Base-by-base conservation (phyloP, 2,797 vertebrate species). In the Chelmon rostratus region DNA sequence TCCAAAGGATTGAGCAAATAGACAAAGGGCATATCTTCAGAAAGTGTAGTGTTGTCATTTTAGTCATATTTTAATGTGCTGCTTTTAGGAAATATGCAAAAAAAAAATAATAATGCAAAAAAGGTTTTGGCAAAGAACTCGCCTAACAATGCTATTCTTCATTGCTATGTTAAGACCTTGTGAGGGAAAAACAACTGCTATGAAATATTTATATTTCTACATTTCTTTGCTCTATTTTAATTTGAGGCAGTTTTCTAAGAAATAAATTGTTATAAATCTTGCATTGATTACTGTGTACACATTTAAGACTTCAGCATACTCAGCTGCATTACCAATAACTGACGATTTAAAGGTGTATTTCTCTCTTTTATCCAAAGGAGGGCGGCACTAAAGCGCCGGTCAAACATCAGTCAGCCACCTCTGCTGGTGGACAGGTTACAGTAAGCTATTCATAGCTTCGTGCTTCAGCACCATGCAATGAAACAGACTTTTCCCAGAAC, bases 241-340 rank as follows among this genome's bases (percentile, higher is more conserved):
- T 92, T 94, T 91, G 19, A 91, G 56, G 83, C 82, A 73, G 44
- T 93, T 94, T 93, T 93, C 54, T 91, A 92, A 90, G 65, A 91
- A 93, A 92, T 90, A 89, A 91, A 93, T 93, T 90, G 85, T 90
- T 88, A 91, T 86, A 89, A 89, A 90, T 84, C 83, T 83, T 83
- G 68, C 49, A 77, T 28, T 54, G 53, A 81, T 61, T 68, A 10
- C 25, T 70, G 75, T 79, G 47, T 87, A 57, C 21, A 47, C 54
- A 62, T 81, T 82, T 68, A 19, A 50, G 15, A 54, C 21, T 35
- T 50, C n/a, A 25, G 3, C 33, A 28, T 53, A 18, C n/a, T n/a
- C n/a, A n/a, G 7, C 56, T 16, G 28, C 35, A 52, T 66, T 8
- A 73, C 33, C 0, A 8, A 50, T 62, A 44, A 33, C 25, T 10